A percentile compares a stretch with the other conserved stretches of the same genome.
Conservation (phyloP, 2,888 invertebrate species). For the Trichacis sp. region DNA sequence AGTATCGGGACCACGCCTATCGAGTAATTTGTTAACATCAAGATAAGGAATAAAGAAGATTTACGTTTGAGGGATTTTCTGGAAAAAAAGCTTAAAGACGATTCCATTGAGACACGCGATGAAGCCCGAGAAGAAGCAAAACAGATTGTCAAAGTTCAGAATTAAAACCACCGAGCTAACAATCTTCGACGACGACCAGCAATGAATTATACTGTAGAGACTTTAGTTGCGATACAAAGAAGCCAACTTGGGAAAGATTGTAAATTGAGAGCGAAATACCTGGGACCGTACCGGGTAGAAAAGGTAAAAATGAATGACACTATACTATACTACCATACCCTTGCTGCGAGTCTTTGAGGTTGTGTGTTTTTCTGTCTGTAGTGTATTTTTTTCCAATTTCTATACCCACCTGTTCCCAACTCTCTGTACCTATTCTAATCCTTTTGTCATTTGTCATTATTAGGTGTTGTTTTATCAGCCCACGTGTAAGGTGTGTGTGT, state of each 20-base stretch:
- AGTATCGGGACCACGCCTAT: conserved; percentile 5
- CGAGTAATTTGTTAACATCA: neutral
- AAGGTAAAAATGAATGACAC: conserved; percentile 26
- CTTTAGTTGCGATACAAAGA: conserved; percentile 38
- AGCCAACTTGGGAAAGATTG: conserved; percentile 37
- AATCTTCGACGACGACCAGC: conserved; percentile 27
- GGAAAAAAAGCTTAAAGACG: conserved; percentile 3
- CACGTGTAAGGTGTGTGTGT: no score
- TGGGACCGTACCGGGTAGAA: conserved; percentile 34
- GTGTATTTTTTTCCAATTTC: no score
- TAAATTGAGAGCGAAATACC: conserved; percentile 31
- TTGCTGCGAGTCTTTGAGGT: no score
- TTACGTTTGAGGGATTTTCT: conserved; percentile 15
- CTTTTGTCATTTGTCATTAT: no score
- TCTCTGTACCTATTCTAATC: no score
- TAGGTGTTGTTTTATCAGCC: no score
- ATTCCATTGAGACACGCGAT: conserved; percentile 19
- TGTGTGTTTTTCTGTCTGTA: no score
- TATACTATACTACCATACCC: no score
- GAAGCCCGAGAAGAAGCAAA: conserved; percentile 27
- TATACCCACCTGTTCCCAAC: no score
- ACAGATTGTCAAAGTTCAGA: conserved; percentile 25
- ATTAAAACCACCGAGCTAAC: conserved; percentile 22
- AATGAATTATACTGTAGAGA: conserved; percentile 20
- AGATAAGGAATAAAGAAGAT: conserved; percentile 7